Evolutionary conservation across 2,888 invertebrate species (phyloP).

Genomic region (Scaptomyza cyrtandrae): DNA sequence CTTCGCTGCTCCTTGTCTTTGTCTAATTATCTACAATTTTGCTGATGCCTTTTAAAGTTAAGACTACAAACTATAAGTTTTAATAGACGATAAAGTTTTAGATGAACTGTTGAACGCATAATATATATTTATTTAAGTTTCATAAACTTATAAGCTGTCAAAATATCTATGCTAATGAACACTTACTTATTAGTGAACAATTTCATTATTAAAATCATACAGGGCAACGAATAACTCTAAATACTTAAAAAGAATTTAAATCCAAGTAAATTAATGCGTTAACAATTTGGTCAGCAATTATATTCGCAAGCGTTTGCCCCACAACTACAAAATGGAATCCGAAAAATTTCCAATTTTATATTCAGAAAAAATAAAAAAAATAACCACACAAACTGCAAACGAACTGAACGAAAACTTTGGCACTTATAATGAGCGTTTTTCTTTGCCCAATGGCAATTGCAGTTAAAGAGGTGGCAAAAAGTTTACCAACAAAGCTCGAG

Average conservation of each 20-base stretch:
- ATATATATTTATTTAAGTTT: neutral
- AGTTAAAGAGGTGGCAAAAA: constrained; percentile 31
- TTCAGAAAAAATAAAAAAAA: neutral
- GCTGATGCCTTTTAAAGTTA: neutral
- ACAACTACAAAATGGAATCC: constrained; percentile 5
- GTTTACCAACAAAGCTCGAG: constrained; percentile 17
- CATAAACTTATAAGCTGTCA: neutral
- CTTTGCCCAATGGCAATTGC: constrained; percentile 30
- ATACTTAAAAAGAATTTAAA: neutral
- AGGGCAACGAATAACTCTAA: no score
- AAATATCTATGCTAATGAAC: neutral
- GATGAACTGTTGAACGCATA: neutral
- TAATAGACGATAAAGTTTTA: neutral
- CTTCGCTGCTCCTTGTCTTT: neutral
- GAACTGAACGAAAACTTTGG: constrained; percentile 30
- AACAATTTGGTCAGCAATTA: neutral
- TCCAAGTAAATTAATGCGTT: neutral
- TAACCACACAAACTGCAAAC: neutral
- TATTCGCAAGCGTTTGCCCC: neutral
- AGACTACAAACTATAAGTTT: neutral
- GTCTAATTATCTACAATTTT: neutral
- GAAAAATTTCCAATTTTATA: constrained; percentile 2
- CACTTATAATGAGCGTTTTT: constrained; percentile 34
- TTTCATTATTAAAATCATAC: neutral
- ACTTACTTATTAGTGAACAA: neutral